Evolutionary conservation across 2,888 invertebrate species (phyloP).

Genomic region (Onchidella celtica): DNA sequence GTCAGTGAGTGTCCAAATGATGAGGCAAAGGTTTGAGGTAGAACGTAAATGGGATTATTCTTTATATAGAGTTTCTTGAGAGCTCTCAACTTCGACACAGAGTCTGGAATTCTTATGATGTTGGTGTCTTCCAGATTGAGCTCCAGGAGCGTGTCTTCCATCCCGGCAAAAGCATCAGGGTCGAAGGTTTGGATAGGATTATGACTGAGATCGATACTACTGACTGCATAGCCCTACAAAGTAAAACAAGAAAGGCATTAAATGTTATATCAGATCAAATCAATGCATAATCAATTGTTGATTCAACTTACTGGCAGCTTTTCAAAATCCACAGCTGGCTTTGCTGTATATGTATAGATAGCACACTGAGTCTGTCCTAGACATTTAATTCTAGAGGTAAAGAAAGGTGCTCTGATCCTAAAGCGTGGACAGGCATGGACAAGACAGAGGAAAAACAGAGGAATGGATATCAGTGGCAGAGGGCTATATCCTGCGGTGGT

Average conservation of each 20-base stretch:
- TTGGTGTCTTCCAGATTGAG: conserved; percentile 44
- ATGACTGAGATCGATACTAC: conserved; percentile 28
- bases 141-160: conserved; percentile 42
- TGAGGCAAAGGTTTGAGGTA: neutral
- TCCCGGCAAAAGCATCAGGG: conserved; percentile 32
- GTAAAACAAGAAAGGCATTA: neutral
- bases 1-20: neutral
- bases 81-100: conserved; percentile 16
- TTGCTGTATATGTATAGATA: too few species aligned
- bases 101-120: conserved; percentile 34
- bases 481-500: too few species aligned
- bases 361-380: too few species aligned
- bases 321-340: too few species aligned
- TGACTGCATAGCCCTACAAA: conserved; percentile 5
- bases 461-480: too few species aligned
- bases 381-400: too few species aligned
- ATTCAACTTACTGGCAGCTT: neutral
- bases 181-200: conserved; percentile 22
- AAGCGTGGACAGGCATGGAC: too few species aligned
- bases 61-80: conserved; percentile 37
- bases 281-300: neutral
- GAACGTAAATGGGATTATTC: conserved; percentile 32
- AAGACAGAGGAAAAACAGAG: too few species aligned
- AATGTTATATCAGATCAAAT: too few species aligned
- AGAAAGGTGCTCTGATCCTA: too few species aligned